phyloP scores from a whole-genome alignment of 2,888 invertebrate species.

The Amphipoea oculea region DNA sequence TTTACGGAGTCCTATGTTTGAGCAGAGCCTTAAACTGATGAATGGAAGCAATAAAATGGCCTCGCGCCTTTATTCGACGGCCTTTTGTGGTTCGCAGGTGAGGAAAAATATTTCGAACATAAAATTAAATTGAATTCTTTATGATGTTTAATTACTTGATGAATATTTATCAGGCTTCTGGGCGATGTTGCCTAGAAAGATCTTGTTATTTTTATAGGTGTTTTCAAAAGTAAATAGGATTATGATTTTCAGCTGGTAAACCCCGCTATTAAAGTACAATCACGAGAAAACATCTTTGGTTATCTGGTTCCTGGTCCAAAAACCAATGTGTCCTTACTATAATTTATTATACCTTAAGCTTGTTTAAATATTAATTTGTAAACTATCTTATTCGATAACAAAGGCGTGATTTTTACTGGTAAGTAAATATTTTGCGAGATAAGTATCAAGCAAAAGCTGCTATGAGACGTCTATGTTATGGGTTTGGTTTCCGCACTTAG shows the following conservation, averaged over 20 bases:
- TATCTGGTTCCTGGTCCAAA: background rate
- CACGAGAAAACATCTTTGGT: background rate
- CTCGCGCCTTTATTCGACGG: conserved; percentile 69
- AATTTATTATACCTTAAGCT: background rate
- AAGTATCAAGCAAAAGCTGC: too few species aligned
- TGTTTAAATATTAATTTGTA: background rate
- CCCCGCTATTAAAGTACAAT: background rate
- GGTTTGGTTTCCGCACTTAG: too few species aligned
- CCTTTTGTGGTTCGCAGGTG: conserved; percentile 72
- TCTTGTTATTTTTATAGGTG: conserved; percentile 4
- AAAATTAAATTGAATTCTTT: conserved; percentile 51
- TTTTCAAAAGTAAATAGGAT: background rate
- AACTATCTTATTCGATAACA: background rate
- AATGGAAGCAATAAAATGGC: conserved; percentile 72
- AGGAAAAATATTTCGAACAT: conserved; percentile 64
- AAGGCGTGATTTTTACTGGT: too few species aligned
- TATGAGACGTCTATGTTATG: too few species aligned
- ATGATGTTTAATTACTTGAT: conserved; percentile 41
- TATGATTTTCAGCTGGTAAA: background rate
- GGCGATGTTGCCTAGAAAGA: background rate
- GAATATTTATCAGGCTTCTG: conserved; percentile 48
- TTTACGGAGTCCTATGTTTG: background rate
- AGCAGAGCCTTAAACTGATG: conserved; percentile 60
- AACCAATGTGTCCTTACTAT: background rate
- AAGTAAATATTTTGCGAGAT: too few species aligned